Evolutionary conservation across 2,797 vertebrate species (phyloP).

Genomic region (Tachyglossus aculeatus): DNA sequence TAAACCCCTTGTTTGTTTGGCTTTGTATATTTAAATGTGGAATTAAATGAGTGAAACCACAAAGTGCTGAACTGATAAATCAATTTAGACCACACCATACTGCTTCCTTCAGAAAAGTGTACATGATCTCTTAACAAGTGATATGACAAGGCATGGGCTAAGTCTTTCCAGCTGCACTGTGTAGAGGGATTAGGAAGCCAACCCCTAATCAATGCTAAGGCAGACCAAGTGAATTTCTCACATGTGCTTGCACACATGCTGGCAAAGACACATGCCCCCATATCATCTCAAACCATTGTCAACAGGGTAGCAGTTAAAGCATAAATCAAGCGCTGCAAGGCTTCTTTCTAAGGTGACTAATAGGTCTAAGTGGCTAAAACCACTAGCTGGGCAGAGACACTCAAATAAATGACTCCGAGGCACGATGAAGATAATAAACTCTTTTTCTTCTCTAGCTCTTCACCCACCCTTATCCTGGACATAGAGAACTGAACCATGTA

Average conservation of each 20-base stretch:
- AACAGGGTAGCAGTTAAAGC: constrained; percentile 4
- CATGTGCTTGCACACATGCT: too few species aligned
- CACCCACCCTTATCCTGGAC: not conserved
- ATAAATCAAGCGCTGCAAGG: constrained; percentile 16
- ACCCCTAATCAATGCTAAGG: constrained; percentile 4
- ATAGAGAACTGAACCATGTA: too few species aligned
- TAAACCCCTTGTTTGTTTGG: not conserved
- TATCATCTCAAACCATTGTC: not conserved
- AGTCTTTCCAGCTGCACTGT: constrained; percentile 14
- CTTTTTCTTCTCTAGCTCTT: constrained; percentile 7
- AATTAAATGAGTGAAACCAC: not conserved
- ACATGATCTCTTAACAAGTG: constrained; percentile 17
- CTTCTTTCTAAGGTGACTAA: constrained; percentile 18
- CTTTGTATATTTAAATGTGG: not conserved
- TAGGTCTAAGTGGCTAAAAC: constrained; percentile 23
- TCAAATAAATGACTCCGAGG: constrained; percentile 18
- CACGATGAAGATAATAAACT: constrained; percentile 27
- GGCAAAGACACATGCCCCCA: not conserved
- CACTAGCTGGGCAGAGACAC: not conserved
- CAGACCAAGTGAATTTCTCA: too few species aligned
- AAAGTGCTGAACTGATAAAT: not conserved
- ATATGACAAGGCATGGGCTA: not conserved
- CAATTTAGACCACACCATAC: not conserved
- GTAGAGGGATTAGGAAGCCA: constrained; percentile 18
- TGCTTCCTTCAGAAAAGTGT: not conserved